Conservation (phyloP, 2,797 vertebrate genomes). For the Hippopotamyrus pictus region DNA sequence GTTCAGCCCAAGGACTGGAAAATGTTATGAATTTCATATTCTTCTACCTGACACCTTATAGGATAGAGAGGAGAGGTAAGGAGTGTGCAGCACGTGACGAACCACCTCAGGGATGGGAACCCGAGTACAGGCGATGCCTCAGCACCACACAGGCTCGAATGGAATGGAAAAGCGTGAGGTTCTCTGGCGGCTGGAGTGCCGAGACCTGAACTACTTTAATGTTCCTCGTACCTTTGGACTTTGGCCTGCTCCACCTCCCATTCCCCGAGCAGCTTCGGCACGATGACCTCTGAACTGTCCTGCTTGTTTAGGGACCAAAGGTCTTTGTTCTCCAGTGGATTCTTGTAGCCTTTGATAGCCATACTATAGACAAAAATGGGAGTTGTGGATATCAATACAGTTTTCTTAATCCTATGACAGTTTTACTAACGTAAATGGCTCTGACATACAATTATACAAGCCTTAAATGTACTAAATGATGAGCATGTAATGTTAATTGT, state of each 20-base stretch:
- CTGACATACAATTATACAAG: neutral
- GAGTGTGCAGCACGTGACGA: neutral
- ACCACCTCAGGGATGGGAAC: neutral
- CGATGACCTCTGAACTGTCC: conserved; percentile 67
- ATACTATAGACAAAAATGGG: conserved; percentile 58
- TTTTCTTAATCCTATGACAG: neutral
- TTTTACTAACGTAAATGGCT: neutral
- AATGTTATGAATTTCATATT: neutral
- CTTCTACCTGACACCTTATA: neutral
- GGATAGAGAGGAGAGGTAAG: neutral
- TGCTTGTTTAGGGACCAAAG: conserved; percentile 82
- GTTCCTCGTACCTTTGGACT: conserved; percentile 50
- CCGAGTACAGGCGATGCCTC: neutral
- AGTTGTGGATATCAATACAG: neutral
- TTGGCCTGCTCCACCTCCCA: conserved; percentile 77
- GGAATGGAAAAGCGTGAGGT: neutral
- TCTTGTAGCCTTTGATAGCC: conserved; percentile 83
- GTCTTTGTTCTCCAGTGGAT: conserved; percentile 80
- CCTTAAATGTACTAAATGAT: neutral
- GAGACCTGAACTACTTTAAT: neutral
- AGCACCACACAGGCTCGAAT: neutral
- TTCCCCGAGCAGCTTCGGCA: conserved; percentile 67
- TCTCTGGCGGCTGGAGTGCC: neutral
- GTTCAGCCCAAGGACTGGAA: neutral
- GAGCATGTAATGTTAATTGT: neutral